Conservation (phyloP, 2,888 invertebrate species). For the Lamellibrachia satsuma region DNA sequence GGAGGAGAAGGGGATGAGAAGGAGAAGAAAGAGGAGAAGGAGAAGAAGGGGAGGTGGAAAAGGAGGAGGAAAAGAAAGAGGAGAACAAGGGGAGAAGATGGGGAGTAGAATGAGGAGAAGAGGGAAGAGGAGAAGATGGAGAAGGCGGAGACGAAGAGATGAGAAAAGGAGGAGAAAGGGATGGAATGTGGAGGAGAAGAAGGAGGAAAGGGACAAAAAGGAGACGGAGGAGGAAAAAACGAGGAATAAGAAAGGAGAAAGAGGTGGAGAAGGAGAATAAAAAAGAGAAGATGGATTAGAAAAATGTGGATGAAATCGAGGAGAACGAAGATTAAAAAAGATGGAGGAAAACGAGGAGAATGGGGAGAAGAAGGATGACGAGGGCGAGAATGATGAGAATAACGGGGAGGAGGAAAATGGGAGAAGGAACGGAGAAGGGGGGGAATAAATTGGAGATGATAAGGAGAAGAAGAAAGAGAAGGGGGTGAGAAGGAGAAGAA, state of each 20-base stretch:
- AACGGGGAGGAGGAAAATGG: background rate
- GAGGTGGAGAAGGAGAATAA: constrained; percentile 21
- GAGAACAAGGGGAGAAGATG: too few relatives aligned
- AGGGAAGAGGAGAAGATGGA: too few relatives aligned
- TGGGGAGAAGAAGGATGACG: background rate
- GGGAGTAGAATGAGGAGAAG: too few relatives aligned
- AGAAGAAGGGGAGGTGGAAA: too few relatives aligned
- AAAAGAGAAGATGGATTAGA: constrained; percentile 8
- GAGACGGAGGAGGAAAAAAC: too few relatives aligned
- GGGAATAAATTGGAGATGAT: background rate
- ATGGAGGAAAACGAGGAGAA: background rate
- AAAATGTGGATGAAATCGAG: background rate
- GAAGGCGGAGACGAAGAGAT: too few relatives aligned
- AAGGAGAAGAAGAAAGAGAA: background rate
- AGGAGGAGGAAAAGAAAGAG: too few relatives aligned
- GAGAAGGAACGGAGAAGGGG: background rate
- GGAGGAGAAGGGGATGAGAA: too few relatives aligned
- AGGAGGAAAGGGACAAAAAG: too few relatives aligned
- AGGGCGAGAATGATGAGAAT: background rate
- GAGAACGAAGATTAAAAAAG: background rate
- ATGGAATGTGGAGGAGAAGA: too few relatives aligned
- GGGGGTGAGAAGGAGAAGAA: background rate
- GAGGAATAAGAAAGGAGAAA: background rate
- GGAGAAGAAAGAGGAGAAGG: too few relatives aligned
- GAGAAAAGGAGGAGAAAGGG: too few relatives aligned